Evolutionary conservation across 2,888 invertebrate genomes (phyloP), one percentile per base, ranked within the genome.

Genomic region (Masnerella sp.): DNA sequence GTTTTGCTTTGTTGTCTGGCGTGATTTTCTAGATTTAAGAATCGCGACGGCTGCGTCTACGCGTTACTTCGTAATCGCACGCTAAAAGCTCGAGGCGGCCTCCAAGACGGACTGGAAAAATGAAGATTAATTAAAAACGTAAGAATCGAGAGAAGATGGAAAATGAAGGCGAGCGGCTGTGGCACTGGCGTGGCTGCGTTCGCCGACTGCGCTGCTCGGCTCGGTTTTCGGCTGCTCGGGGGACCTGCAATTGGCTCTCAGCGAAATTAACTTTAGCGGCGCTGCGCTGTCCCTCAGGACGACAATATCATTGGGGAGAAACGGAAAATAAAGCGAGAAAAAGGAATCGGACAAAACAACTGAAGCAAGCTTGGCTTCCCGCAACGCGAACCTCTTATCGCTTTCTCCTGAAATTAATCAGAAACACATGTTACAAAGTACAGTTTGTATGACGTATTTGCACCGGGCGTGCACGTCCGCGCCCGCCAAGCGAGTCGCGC

Each of bases 221-320:
- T 43, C 20, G 58, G n/a, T 49, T 51, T 49, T 20, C 15, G 42
- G 20, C 34, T 28, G 62, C 47, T 30, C 18, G 22, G 36, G 34
- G 49, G 58, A 80, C 73, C 80, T 80, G 78, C 69, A 79, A 80
- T 76, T 77, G 73, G 72, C 67, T 79, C 62, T 73, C 20, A 74
- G 74, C 74, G 22, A 77, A 76, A 77, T 77, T 64, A 75, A 62
- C 58, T 56, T 73, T 54, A 56, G 67, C 59, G 14, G 68, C 43
- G 15, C 43, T 62, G 52, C 40, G 40, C 47, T 62, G 56, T 67
- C 51, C 36, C 58, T 67, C 62, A 11, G 38, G 45, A 56, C 51
- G 65, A 74, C 52, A 73, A 75, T 59, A 43, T 25, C n/a, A n/a
- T 56, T 34, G 56, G 64, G 56, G 52, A 71, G 58, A 47, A 43